Conservation (phyloP, 2,113 vertebrate genomes). For the Pollimyrus isidori region DNA sequence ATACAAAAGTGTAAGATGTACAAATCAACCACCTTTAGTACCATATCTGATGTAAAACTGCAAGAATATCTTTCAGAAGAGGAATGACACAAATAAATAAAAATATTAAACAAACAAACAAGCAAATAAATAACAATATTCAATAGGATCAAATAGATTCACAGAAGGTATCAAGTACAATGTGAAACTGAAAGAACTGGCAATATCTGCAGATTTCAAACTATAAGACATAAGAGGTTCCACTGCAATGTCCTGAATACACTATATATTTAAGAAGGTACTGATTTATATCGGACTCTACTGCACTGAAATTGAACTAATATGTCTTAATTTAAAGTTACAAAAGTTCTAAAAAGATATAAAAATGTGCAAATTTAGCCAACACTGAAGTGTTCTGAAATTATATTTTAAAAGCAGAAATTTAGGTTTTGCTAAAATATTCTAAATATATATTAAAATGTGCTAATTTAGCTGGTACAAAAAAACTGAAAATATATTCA, state of each 20-base stretch:
- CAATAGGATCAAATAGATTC: background rate
- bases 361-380: background rate
- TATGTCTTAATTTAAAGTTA: background rate
- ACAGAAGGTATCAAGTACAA: background rate
- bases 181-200: background rate
- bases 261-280: background rate
- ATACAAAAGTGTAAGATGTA: background rate
- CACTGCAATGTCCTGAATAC: background rate
- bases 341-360: background rate
- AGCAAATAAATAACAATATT: background rate
- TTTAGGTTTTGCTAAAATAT: background rate
- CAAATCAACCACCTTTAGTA: background rate
- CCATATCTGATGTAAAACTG: background rate
- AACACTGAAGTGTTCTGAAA: background rate
- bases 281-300: background rate
- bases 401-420: background rate
- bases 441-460: background rate
- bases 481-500: background rate
- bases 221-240: background rate
- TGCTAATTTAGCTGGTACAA: background rate
- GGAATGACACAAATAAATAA: background rate
- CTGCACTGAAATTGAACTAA: background rate
- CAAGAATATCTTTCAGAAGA: background rate
- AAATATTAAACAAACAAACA: background rate
- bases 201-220: background rate